phyloP scores from a whole-genome alignment of 1,140 invertebrate genomes.

The Zaprionus kolodkinae region DNA sequence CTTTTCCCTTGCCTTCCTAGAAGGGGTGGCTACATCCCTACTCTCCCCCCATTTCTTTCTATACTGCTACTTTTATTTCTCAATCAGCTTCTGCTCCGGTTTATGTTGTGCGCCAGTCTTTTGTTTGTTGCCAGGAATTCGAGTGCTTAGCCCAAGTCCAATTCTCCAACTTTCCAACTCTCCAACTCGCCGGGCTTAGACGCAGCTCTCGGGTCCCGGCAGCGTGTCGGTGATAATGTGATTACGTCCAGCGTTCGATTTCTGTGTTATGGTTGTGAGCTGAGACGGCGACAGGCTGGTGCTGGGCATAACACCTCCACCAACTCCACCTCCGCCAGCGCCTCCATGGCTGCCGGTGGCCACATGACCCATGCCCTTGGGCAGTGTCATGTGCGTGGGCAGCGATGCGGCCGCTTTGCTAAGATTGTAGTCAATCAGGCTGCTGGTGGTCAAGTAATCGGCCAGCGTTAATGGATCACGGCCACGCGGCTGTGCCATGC shows the following conservation, averaged over 20 bases:
- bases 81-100: constrained; percentile 19
- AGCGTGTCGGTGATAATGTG: constrained; percentile 90
- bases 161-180: too few species aligned
- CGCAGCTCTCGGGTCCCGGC: constrained; percentile 91
- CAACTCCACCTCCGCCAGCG: constrained; percentile 26
- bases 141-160: constrained; percentile 14
- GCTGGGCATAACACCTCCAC: constrained; percentile 55
- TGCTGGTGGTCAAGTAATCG: constrained; percentile 81
- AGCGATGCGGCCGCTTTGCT: constrained; percentile 64
- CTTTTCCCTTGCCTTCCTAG: constrained; percentile 3
- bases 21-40: constrained; percentile 1
- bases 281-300: constrained; percentile 65
- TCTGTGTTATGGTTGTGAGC: constrained; percentile 76
- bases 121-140: constrained; percentile 70
- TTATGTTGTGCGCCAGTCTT: constrained; percentile 77
- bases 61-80: constrained; percentile 13
- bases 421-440: constrained; percentile 81
- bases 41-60: constrained; percentile 27
- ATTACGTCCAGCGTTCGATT: constrained; percentile 84
- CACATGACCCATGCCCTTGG: constrained; percentile 67
- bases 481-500: constrained; percentile 51
- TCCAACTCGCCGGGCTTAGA: constrained; percentile 85
- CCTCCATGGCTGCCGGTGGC: background rate
- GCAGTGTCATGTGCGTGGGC: constrained; percentile 73
- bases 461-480: constrained; percentile 74